Conservation (phyloP, 2,797 vertebrate species). For the Phataginus tricuspis region DNA sequence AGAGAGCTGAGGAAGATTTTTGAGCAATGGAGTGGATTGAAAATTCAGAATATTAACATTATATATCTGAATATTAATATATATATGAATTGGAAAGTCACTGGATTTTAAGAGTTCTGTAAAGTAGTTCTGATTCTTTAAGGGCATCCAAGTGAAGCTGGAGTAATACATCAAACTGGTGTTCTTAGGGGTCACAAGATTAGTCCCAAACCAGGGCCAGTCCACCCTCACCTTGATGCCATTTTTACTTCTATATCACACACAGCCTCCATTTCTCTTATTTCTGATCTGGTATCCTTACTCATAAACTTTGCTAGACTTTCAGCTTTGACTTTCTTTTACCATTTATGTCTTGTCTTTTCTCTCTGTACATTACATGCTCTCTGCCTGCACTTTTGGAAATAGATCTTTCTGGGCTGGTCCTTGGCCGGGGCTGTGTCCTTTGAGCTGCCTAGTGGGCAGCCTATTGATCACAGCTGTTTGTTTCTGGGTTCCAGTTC, state of each 20-base stretch:
- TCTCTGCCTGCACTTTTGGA: background rate
- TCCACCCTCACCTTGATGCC: background rate
- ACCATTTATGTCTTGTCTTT: background rate
- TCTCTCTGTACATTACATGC: background rate
- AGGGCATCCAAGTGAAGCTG: background rate
- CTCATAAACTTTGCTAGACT: background rate
- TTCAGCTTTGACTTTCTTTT: background rate
- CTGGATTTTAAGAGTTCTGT: background rate
- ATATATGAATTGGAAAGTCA: background rate
- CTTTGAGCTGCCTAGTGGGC: background rate
- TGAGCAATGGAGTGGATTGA: background rate
- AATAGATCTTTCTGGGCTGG: background rate
- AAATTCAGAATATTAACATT: conserved; percentile 20
- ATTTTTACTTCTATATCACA: background rate
- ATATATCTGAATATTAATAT: background rate
- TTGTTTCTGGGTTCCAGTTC: background rate
- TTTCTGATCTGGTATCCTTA: background rate
- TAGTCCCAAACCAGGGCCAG: background rate
- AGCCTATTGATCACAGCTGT: background rate
- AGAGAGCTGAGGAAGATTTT: conserved; percentile 9
- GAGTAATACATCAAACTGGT: background rate
- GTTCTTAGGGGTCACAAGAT: background rate
- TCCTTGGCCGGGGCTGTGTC: background rate
- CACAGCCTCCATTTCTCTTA: background rate
- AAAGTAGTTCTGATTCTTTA: background rate